Percentiles rank a stretch among this genome's conserved stretches.
phyloP scores from a whole-genome alignment of 2,797 vertebrate species.

The Myotis daubentonii region DNA sequence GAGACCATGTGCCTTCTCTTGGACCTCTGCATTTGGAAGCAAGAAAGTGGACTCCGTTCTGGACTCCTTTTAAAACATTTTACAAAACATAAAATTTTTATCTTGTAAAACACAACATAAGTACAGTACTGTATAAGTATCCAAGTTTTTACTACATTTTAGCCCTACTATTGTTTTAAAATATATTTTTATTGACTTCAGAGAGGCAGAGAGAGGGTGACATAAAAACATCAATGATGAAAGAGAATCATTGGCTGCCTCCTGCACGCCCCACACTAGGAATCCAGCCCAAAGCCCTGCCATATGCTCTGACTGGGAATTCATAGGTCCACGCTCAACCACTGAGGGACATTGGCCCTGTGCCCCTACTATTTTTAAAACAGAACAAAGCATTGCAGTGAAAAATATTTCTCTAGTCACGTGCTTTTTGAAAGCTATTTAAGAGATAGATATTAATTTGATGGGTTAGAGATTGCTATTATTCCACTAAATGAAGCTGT shows the following conservation, averaged over 20 bases:
- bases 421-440: conserved; percentile 51
- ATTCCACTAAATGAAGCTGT: conserved; percentile 32
- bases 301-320: too few species aligned
- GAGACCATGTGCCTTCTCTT: conserved; percentile 2
- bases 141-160: conserved; percentile 44
- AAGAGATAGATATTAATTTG: conserved; percentile 17
- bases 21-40: conserved; percentile 25
- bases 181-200: too few species aligned
- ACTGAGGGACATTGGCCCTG: too few species aligned
- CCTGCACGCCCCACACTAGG: too few species aligned
- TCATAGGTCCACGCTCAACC: too few species aligned
- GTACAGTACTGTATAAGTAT: neutral
- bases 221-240: too few species aligned
- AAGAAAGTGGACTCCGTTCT: conserved; percentile 48
- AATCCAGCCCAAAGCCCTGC: too few species aligned
- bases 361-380: conserved; percentile 45
- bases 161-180: conserved; percentile 27
- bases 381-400: conserved; percentile 54
- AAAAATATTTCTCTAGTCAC: conserved; percentile 55
- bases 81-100: conserved; percentile 53
- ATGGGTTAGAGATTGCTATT: conserved; percentile 39
- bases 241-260: too few species aligned
- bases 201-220: too few species aligned
- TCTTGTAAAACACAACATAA: conserved; percentile 28
- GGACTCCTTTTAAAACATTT: conserved; percentile 57